Percentiles rank a stretch among this genome's conserved stretches.
Evolutionary conservation across 2,113 vertebrate genomes (phyloP).

Genomic region (Callipepla squamata): DNA sequence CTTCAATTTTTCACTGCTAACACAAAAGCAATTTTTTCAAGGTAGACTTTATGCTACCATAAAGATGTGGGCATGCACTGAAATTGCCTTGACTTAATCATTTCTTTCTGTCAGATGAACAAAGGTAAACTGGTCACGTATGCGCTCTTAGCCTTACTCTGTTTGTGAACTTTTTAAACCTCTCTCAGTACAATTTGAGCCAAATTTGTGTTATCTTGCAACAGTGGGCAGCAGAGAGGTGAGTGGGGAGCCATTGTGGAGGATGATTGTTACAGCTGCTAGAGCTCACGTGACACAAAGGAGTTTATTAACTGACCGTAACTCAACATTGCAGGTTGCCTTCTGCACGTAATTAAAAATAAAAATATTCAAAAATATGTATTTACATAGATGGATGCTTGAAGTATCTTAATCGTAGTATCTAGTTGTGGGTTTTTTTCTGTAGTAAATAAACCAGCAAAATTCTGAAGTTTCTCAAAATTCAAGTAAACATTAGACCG

Average conservation of each 20-base stretch:
- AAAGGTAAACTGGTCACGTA: not conserved
- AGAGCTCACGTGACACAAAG: not conserved
- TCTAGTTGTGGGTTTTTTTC: not conserved
- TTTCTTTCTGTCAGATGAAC: not conserved
- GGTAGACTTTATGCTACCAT: not conserved
- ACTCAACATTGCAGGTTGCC: not conserved
- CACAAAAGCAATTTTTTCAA: not conserved
- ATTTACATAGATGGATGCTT: not conserved
- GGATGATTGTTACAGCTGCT: not conserved
- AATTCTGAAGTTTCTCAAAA: not conserved
- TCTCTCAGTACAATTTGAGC: not conserved
- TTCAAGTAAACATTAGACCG: not conserved
- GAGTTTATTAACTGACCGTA: not conserved
- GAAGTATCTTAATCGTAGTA: not conserved
- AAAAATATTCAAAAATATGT: not conserved
- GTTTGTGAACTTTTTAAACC: slow-evolving; percentile 5
- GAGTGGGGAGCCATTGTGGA: not conserved
- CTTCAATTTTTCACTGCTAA: not conserved
- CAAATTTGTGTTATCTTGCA: not conserved
- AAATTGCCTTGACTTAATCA: not conserved
- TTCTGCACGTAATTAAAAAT: not conserved
- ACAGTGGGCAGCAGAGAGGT: not conserved
- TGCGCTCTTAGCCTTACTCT: not conserved
- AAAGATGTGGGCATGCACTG: not conserved
- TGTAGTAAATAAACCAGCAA: not conserved